Evolutionary conservation across 2,888 invertebrate species (phyloP).

Genomic region (Macrosoma leucophasiata): DNA sequence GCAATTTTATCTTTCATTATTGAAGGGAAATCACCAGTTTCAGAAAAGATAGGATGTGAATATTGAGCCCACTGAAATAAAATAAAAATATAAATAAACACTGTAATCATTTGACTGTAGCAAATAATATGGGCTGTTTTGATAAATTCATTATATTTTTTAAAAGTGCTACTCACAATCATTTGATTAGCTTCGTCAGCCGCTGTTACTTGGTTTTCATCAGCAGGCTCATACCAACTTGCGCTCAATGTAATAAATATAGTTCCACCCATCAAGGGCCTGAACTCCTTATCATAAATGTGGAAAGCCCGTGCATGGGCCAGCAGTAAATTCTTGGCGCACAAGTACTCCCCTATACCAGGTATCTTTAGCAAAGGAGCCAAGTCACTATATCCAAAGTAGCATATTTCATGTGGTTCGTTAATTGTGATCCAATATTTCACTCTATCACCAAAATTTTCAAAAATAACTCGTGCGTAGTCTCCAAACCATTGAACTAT

Average conservation of each 20-base stretch:
- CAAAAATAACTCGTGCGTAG: conserved; percentile 61
- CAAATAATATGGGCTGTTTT: too few relatives aligned
- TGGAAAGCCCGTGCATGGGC: conserved; percentile 76
- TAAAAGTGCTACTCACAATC: conserved; percentile 8
- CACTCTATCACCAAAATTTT: conserved; percentile 65
- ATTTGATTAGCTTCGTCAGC: conserved; percentile 47
- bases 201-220: conserved; percentile 45
- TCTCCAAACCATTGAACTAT: conserved; percentile 65
- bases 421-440: conserved; percentile 78
- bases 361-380: conserved; percentile 56
- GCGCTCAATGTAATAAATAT: conserved; percentile 68
- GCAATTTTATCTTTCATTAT: conserved; percentile 73
- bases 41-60: conserved; percentile 75
- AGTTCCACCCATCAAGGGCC: conserved; percentile 44
- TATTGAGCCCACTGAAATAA: conserved; percentile 70
- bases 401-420: conserved; percentile 64
- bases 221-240: conserved; percentile 60
- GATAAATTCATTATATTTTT: too few relatives aligned
- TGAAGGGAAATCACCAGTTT: conserved; percentile 76
- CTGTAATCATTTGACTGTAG: too few relatives aligned
- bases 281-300: conserved; percentile 56
- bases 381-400: conserved; percentile 61
- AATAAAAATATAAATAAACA: too few relatives aligned
- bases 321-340: conserved; percentile 62
- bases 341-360: conserved; percentile 69